Evolutionary conservation across 2,888 invertebrate genomes (phyloP), one percentile per base, ranked within the genome.

Genomic region (Tipula lateralis): DNA sequence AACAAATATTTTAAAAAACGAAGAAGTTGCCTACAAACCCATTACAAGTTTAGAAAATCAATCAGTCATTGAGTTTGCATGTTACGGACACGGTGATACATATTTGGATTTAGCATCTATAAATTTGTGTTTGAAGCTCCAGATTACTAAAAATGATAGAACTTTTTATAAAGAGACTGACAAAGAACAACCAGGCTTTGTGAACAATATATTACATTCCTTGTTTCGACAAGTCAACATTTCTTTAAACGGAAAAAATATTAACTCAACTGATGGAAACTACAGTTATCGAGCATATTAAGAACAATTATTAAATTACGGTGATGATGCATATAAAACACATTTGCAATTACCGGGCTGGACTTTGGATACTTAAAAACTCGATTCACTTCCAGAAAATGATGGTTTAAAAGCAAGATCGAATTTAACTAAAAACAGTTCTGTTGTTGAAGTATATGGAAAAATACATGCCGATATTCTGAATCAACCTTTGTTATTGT

Each of bases 201-300:
- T 84, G 4, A 86, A 86, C 30, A 85, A 85, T 39, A 30, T 84
- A 1, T 4, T 85, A 2, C 85, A 86, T 44, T 85, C 85, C 0
- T 29, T 85, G 5, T 85, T 85, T 39, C 44, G 36, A 3, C 85
- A 86, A 32, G 39, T 85, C 0, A 85, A 84, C 12, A 29, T 84
- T 16, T 81, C 13, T 66, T 82, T 85, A 32, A 85, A 85, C 84
- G 84, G 85, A 5, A 85, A 85, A 82, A 66, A 36, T 36, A 85
- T 86, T 16, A 83, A 83, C 29, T 39, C 84, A 30, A 50, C 85
- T 1, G 82, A 84, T 19, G 84, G 84, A 9, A 84, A 80, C 50
- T 85, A 85, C 29, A 39, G 82, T 6, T 85, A 85, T 80, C 12
- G 39, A 39, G 39, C 12, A 12, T 39, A 39, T 39, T 12, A 12